Percentiles rank a stretch among this genome's conserved stretches.
Evolutionary conservation across 2,113 vertebrate species (phyloP).

Genomic region (Sander vitreus): DNA sequence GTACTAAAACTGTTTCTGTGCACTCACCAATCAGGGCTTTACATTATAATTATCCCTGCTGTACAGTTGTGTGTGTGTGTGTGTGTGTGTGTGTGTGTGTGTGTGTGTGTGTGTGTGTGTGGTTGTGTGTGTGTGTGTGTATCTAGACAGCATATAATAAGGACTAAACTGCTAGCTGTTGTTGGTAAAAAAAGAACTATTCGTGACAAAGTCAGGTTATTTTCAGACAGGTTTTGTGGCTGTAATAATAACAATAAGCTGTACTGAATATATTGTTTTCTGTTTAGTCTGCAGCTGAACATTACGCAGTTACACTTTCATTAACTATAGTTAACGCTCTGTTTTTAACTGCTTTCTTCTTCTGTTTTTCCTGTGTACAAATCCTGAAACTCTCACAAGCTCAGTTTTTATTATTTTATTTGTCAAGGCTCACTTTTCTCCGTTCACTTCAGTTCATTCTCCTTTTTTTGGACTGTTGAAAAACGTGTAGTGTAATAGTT

Average conservation of each 20-base stretch:
- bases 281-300: not conserved
- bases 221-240: not conserved
- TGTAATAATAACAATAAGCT: no score
- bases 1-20: conserved; percentile 29
- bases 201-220: not conserved
- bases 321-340: not conserved
- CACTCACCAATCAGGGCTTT: not conserved
- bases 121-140: not conserved
- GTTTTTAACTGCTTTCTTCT: not conserved
- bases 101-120: not conserved
- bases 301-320: not conserved
- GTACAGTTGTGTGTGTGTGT: not conserved
- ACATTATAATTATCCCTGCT: conserved; percentile 53
- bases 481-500: not conserved
- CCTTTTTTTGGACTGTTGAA: not conserved
- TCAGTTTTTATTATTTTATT: not conserved
- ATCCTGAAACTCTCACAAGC: not conserved
- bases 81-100: conserved; percentile 23
- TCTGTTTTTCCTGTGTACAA: not conserved
- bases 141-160: conserved; percentile 10
- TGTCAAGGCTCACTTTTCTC: not conserved
- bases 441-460: conserved; percentile 12
- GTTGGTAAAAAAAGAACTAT: not conserved
- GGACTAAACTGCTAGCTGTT: conserved; percentile 19
- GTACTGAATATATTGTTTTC: not conserved